Percentiles rank a stretch among this genome's conserved stretches.
phyloP scores from a whole-genome alignment of 2,888 invertebrate genomes.

The Lasioglossum malachurum region DNA sequence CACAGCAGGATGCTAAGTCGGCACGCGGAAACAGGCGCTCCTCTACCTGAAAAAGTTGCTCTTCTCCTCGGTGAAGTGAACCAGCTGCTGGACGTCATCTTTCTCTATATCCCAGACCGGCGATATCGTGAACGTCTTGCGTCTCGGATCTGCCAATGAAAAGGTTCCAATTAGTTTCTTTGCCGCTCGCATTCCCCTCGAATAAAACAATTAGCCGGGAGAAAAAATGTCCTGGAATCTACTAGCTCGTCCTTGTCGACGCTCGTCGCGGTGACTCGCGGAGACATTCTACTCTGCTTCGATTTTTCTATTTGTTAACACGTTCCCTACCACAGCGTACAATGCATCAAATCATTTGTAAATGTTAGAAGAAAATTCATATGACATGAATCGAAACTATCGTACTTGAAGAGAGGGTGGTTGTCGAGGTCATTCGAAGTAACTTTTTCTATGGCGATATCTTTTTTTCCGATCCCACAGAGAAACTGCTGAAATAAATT shows the following conservation, averaged over 20 bases:
- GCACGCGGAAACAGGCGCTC: not conserved
- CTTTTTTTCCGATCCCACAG: too few species aligned
- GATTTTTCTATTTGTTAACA: not conserved
- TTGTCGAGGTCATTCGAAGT: too few species aligned
- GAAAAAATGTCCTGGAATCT: slow-evolving; percentile 1
- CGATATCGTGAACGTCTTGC: slow-evolving; percentile 75
- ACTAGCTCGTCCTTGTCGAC: not conserved
- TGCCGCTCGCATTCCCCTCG: not conserved
- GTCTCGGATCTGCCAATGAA: slow-evolving; percentile 69
- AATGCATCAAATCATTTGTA: too few species aligned
- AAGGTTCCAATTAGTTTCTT: slow-evolving; percentile 1
- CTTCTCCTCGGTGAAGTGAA: slow-evolving; percentile 77
- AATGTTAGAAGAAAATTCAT: too few species aligned
- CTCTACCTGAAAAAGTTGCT: slow-evolving; percentile 73
- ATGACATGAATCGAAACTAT: too few species aligned
- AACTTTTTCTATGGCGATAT: too few species aligned
- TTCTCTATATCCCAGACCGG: slow-evolving; percentile 78
- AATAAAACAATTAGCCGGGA: not conserved
- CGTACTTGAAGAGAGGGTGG: too few species aligned
- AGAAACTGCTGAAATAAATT: too few species aligned
- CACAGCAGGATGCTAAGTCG: not conserved
- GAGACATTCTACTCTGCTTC: not conserved
- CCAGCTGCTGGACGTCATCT: slow-evolving; percentile 76
- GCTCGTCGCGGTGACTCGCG: not conserved
- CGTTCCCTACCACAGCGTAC: too few species aligned